A percentile compares a stretch with the other conserved stretches of the same genome.
These are phyloP conservation scores for Brachyhypopomus gauderio DNA, from an alignment of 2,113 vertebrate genomes.

Conservation along the genomic window DNA sequence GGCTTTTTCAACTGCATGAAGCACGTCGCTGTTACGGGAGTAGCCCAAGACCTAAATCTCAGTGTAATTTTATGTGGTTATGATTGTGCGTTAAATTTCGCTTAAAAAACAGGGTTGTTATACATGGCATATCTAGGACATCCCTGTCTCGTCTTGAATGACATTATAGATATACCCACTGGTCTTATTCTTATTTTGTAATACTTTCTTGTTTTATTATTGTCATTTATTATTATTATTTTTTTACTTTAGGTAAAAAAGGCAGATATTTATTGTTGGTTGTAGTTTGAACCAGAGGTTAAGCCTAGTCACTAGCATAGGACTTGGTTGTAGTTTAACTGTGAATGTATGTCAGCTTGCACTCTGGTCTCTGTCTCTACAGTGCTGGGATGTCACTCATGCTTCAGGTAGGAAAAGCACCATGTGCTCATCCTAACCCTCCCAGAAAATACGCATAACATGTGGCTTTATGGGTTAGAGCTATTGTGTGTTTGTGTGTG, in stretches of 20 bases:
- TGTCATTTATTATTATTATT: background rate
- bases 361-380: conserved; percentile 59
- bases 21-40: background rate
- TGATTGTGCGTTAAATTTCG: background rate
- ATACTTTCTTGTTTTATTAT: background rate
- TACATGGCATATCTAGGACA: too few relatives aligned
- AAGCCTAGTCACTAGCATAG: background rate
- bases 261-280: conserved; percentile 28
- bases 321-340: conserved; percentile 15
- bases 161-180: too few relatives aligned
- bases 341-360: conserved; percentile 55
- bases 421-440: conserved; percentile 49
- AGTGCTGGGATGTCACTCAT: conserved; percentile 60
- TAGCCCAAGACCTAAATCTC: background rate
- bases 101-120: too few relatives aligned
- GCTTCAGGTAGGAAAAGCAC: conserved; percentile 61
- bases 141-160: background rate
- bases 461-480: conserved; percentile 45
- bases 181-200: too few relatives aligned
- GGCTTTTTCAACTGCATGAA: background rate
- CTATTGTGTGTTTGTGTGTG: conserved; percentile 33
- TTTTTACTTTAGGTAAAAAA: background rate
- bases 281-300: conserved; percentile 33
- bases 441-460: conserved; percentile 45
- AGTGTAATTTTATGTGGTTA: too few relatives aligned